Conservation (phyloP, 53 echinoderm and acorn worm genomes). For the Patiria pectinifera region DNA sequence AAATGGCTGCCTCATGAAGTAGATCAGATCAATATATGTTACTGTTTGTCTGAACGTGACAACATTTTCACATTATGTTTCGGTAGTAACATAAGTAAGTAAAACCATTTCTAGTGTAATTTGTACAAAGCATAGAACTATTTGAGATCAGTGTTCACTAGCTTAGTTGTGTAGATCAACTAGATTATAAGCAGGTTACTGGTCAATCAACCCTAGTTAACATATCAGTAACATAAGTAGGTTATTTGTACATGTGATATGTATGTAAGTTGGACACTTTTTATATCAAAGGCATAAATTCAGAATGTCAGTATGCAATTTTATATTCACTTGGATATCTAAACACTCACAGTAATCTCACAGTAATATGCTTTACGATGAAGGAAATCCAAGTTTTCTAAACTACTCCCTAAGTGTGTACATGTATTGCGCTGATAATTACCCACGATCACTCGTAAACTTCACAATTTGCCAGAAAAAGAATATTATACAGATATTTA, state of each 20-base stretch:
- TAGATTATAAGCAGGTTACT: slow-evolving; percentile 4
- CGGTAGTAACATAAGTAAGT: not conserved
- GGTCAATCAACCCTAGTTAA: slow-evolving; percentile 32
- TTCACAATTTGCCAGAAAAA: not conserved
- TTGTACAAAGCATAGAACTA: slow-evolving; percentile 44
- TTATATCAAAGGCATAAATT: slow-evolving; percentile 46
- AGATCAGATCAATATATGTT: not conserved
- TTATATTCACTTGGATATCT: slow-evolving; percentile 32
- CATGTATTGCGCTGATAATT: not conserved
- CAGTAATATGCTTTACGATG: not conserved
- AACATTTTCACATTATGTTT: slow-evolving; percentile 46
- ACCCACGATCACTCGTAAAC: not conserved
- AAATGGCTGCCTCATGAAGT: slow-evolving; percentile 41
- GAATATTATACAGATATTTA: not conserved
- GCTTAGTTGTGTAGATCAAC: not conserved
- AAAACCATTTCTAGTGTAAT: not conserved
- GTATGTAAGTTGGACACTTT: slow-evolving; percentile 52
- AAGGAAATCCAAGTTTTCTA: not conserved
- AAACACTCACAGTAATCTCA: not conserved
- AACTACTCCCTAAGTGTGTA: not conserved
- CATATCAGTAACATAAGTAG: slow-evolving; percentile 43
- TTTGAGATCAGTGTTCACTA: slow-evolving; percentile 49
- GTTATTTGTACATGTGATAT: slow-evolving; percentile 62
- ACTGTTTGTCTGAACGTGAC: not conserved
- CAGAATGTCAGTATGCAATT: slow-evolving; percentile 53